A percentile compares a stretch with the other conserved stretches of the same genome.
These are phyloP conservation scores for Dendrolimus punctatus DNA, from an alignment of 1,140 invertebrate species.

Conservation along the genomic window DNA sequence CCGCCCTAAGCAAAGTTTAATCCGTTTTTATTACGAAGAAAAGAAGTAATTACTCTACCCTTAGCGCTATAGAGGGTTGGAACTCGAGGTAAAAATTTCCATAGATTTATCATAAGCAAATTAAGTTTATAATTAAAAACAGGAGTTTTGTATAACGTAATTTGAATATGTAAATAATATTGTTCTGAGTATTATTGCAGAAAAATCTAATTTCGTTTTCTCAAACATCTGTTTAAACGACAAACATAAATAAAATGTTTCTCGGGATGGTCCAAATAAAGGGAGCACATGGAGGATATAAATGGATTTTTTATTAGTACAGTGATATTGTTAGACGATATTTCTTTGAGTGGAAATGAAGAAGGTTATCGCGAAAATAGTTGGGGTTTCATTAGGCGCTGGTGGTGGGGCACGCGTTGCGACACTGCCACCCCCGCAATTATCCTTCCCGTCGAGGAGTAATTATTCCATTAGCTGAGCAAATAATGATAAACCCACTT, in stretches of 20 bases:
- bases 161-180: slow-evolving; percentile 68
- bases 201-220: slow-evolving; percentile 1
- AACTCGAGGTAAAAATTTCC: slow-evolving; percentile 68
- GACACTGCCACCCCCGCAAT: slow-evolving; percentile 25
- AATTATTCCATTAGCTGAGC: slow-evolving; percentile 59
- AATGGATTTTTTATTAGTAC: slow-evolving; percentile 21
- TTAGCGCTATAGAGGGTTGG: slow-evolving; percentile 63
- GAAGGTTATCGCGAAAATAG: slow-evolving; percentile 10
- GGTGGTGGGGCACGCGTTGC: slow-evolving; percentile 14
- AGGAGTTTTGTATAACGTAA: slow-evolving; percentile 67
- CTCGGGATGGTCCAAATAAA: too few relatives aligned
- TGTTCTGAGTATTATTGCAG: slow-evolving; percentile 32
- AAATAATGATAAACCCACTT: slow-evolving; percentile 54
- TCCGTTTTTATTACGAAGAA: slow-evolving; percentile 71
- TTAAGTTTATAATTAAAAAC: slow-evolving; percentile 71
- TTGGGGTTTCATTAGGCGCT: slow-evolving; percentile 29
- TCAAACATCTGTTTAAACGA: not conserved
- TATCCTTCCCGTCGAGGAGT: slow-evolving; percentile 29
- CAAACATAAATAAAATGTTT: too few relatives aligned
- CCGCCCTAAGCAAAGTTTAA: slow-evolving; percentile 70
- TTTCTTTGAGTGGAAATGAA: slow-evolving; percentile 3
- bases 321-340: slow-evolving; percentile 12
- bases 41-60: slow-evolving; percentile 70
- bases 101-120: slow-evolving; percentile 72
- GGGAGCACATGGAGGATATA: too few relatives aligned